Evolutionary conservation across 2,797 vertebrate species (phyloP).

Genomic region (Leptatherina wallacei): DNA sequence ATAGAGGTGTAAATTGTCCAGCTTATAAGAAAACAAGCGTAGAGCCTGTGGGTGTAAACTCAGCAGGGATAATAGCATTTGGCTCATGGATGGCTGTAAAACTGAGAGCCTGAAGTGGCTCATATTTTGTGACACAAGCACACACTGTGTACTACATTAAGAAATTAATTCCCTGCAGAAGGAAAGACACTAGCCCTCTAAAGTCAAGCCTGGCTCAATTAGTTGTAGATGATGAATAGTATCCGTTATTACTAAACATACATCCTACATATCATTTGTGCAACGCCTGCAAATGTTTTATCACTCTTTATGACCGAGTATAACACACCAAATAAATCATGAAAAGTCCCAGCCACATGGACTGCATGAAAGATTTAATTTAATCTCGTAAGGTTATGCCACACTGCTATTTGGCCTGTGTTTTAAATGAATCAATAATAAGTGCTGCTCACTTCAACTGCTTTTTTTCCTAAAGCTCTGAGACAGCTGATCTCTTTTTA

Average conservation of each 20-base stretch:
- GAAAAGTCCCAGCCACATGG: not conserved
- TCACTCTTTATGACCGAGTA: constrained; percentile 56
- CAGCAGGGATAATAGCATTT: constrained; percentile 35
- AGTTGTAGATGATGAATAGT: constrained; percentile 24
- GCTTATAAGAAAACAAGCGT: constrained; percentile 19
- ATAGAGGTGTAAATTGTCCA: constrained; percentile 28
- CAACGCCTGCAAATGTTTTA: constrained; percentile 52
- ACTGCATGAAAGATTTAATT: constrained; percentile 52
- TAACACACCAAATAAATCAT: constrained; percentile 58
- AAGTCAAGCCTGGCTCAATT: constrained; percentile 42
- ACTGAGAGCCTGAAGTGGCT: constrained; percentile 27
- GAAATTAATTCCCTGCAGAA: constrained; percentile 53
- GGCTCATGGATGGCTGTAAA: constrained; percentile 41
- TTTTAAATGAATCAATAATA: constrained; percentile 25
- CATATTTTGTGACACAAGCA: constrained; percentile 51
- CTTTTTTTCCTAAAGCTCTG: not conserved
- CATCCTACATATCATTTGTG: constrained; percentile 64
- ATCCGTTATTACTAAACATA: constrained; percentile 57
- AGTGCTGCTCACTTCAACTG: not conserved
- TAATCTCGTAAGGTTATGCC: constrained; percentile 56
- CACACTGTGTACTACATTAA: constrained; percentile 47
- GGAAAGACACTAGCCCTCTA: constrained; percentile 27
- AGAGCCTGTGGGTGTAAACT: constrained; percentile 31
- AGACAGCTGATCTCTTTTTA: not conserved
- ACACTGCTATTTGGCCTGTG: constrained; percentile 39